Evolutionary conservation across 2,888 invertebrate species (phyloP).

Genomic region (Linyphia triangularis): DNA sequence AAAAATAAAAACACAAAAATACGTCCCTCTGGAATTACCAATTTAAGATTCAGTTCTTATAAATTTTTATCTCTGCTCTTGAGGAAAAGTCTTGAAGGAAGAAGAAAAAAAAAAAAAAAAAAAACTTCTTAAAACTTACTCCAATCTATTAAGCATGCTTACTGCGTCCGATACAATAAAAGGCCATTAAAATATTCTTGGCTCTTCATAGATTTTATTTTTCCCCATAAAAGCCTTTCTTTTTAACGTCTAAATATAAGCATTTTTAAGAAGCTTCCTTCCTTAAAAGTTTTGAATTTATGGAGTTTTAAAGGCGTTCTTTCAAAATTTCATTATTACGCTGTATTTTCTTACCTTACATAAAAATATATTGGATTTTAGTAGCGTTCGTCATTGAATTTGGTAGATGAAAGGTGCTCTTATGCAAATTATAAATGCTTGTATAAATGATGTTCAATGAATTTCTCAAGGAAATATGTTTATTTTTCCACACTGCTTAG

Average conservation of each 20-base stretch:
- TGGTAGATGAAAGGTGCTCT: too few species aligned
- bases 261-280: background rate
- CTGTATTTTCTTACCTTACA: too few species aligned
- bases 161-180: constrained; percentile 2
- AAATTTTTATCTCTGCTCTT: background rate
- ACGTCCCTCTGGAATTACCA: constrained; percentile 1
- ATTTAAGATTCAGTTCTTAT: background rate
- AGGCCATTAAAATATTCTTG: background rate
- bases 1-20: background rate
- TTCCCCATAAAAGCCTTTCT: background rate
- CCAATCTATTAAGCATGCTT: background rate
- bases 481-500: too few species aligned
- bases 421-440: too few species aligned
- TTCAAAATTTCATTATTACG: background rate
- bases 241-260: background rate
- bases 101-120: too few species aligned
- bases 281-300: background rate
- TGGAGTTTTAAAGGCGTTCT: background rate
- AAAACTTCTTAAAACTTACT: background rate
- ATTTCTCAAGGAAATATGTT: too few species aligned
- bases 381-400: too few species aligned
- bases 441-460: too few species aligned
- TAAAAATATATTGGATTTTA: too few species aligned
- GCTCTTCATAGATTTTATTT: background rate
- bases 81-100: too few species aligned